Evolutionary conservation across 2,888 invertebrate genomes (phyloP).

Genomic region (Ectemnius cavifrons): DNA sequence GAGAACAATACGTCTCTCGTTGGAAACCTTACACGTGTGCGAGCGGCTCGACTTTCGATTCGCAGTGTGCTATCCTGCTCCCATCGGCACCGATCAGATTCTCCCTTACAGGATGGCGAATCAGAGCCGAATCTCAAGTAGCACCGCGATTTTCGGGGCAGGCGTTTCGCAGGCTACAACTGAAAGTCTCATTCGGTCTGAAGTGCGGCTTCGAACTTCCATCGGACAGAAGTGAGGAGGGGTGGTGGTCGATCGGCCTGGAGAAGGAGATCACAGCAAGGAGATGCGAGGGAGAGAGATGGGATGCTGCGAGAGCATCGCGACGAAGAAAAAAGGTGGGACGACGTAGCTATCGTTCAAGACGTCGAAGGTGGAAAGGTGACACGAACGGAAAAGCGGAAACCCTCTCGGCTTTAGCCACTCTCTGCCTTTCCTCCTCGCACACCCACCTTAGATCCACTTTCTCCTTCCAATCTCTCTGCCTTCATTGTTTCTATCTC

Average conservation of each 20-base stretch:
- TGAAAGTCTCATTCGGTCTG: conserved; percentile 30
- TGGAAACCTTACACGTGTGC: no score
- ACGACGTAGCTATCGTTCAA: conserved; percentile 54
- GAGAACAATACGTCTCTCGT: no score
- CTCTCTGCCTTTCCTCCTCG: conserved; percentile 7
- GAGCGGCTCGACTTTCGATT: no score
- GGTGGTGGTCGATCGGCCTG: no score
- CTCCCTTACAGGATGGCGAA: conserved; percentile 27
- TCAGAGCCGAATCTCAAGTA: conserved; percentile 42
- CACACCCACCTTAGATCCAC: background rate
- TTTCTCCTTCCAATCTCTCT: conserved; percentile 25
- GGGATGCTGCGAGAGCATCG: background rate
- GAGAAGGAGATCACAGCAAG: no score
- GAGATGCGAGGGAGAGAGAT: no score
- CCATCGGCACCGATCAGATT: conserved; percentile 29
- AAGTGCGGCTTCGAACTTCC: conserved; percentile 32
- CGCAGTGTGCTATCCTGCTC: no score
- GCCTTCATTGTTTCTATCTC: conserved; percentile 9
- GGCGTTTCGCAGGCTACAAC: conserved; percentile 17
- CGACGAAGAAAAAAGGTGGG: conserved; percentile 46
- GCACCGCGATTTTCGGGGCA: conserved; percentile 34
- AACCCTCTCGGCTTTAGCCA: conserved; percentile 55
- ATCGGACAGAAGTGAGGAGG: conserved; percentile 12
- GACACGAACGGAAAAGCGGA: conserved; percentile 59
- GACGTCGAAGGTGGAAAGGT: conserved; percentile 58